Base-by-base conservation (phyloP, 2,797 vertebrate genomes). In the Gadopsis marmoratus region DNA sequence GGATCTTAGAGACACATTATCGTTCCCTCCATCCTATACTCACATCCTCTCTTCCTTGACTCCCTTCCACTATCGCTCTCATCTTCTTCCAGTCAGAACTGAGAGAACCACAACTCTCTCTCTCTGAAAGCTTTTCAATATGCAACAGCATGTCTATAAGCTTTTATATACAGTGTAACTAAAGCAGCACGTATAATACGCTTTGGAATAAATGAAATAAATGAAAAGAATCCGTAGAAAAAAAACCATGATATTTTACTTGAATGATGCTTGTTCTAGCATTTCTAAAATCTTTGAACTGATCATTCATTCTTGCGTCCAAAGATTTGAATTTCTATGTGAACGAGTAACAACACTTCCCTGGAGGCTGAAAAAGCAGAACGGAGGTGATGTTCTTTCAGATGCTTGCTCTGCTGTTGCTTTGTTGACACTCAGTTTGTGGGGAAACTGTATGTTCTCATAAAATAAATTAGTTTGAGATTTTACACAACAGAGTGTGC, bases 381-480 rank as follows among this genome's bases (percentile, higher is more conserved):
- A 56, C 19, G 45, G 6, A 54, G 76, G 55, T 31, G 10, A 43
- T 37, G 68, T 58, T 65, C 62, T 72, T 56, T 66, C 63, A 39
- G 29, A 58, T 41, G 60, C 48, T 43, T 55, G 23, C 73, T 73
- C 51, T 69, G 45, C 64, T 84, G 70, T 26, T 39, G 33, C 68
- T 76, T 76, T 81, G 82, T 72, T 85, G 80, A 76, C 33, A 41
- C 37, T 39, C 10, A 39, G 41, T 7, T 1, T 71, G 69, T 8
- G 0, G 16, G 26, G 67, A 81, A 74, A 39, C 67, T 69, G 37
- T 77, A 67, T 79, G 71, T 76, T 79, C 82, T 61, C 71, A 50
- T 59, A 31, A 72, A 86, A 74, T 76, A 70, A 81, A 75, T 77
- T 69, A 72, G 48, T 69, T 77, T 55, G 39, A 79, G 71, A 50